Percentiles rank a stretch among this genome's conserved stretches.
Evolutionary conservation across 2,888 invertebrate species (phyloP).

Genomic region (Rapana venosa): DNA sequence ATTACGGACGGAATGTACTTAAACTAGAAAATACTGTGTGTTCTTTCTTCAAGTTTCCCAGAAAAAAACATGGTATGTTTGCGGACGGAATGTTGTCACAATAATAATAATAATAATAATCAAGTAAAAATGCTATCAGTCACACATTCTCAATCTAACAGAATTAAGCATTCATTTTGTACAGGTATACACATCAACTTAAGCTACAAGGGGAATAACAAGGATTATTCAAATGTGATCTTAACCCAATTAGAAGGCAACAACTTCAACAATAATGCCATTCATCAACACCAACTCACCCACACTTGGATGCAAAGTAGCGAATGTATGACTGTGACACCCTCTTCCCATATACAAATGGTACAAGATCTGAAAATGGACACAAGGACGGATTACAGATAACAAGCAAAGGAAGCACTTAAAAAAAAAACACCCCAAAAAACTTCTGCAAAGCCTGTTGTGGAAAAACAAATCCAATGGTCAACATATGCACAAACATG

Average conservation of each 20-base stretch:
- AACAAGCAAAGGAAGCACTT: too few relatives aligned
- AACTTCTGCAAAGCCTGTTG: too few relatives aligned
- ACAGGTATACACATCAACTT: background rate
- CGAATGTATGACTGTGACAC: background rate
- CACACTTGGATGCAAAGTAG: background rate
- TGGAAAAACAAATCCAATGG: too few relatives aligned
- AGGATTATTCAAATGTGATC: constrained; percentile 9
- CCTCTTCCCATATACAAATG: background rate
- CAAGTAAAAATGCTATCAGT: background rate
- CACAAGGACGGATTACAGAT: too few relatives aligned
- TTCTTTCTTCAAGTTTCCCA: background rate
- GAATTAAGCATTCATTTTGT: too few relatives aligned
- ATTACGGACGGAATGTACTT: background rate
- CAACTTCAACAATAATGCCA: background rate
- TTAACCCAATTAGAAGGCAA: background rate
- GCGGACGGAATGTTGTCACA: background rate
- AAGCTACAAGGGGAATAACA: background rate
- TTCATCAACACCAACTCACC: background rate
- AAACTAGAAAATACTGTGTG: background rate
- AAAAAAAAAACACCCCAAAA: too few relatives aligned
- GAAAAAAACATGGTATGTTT: background rate
- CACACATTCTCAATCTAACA: background rate
- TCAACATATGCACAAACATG: background rate
- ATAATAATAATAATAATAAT: too few relatives aligned
- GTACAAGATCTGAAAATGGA: too few relatives aligned